phyloP scores from a whole-genome alignment of 2,113 vertebrate genomes.

The Zootoca vivipara region DNA sequence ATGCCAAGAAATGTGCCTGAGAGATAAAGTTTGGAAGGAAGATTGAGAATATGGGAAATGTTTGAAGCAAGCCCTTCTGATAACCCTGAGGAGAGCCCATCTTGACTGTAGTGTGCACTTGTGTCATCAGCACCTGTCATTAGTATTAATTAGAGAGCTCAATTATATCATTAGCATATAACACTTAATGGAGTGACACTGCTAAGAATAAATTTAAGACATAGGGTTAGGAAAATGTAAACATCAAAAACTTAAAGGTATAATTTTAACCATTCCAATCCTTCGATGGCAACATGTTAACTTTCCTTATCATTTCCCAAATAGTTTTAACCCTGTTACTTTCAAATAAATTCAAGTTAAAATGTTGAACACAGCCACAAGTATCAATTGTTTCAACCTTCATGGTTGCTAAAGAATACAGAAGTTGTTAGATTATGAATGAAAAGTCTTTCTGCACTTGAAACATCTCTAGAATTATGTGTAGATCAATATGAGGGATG shows the following conservation, averaged over 20 bases:
- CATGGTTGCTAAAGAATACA: not conserved
- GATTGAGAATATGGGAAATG: not conserved
- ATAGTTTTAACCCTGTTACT: not conserved
- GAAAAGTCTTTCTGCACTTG: not conserved
- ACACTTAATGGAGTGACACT: not conserved
- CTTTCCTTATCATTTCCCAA: not conserved
- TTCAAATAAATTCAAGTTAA: not conserved
- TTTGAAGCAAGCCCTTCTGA: not conserved
- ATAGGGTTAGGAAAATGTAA: not conserved
- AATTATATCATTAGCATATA: not conserved
- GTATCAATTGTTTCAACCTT: too few species aligned
- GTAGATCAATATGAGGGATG: too few species aligned
- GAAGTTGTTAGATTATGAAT: not conserved
- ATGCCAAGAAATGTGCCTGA: not conserved
- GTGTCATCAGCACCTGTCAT: not conserved
- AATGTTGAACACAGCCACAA: not conserved
- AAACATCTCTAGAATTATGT: not conserved
- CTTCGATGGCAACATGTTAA: not conserved
- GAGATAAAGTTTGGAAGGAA: not conserved
- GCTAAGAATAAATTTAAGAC: not conserved
- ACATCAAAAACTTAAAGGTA: not conserved
- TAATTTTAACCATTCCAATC: not conserved
- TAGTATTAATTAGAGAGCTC: conserved; percentile 6
- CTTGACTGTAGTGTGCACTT: not conserved
- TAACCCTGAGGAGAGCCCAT: not conserved